Evolutionary conservation across 2,113 vertebrate genomes (phyloP), one percentile per base, ranked within the genome.

Genomic region (Herpetotheres cachinnans): DNA sequence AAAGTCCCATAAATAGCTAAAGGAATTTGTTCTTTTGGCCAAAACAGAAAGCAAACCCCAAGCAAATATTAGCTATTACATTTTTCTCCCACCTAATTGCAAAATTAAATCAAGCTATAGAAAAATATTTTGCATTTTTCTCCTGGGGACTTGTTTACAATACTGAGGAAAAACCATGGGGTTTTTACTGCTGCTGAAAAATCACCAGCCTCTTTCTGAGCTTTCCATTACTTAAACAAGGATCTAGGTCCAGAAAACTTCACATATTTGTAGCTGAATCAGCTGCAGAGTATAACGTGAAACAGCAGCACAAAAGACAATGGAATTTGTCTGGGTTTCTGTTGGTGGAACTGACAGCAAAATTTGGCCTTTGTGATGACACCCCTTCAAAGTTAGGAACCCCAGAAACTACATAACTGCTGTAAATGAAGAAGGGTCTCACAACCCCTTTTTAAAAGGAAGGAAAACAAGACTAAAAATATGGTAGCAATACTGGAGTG

Each of bases 41-140:
- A 86, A 89, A 91, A 2, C 32, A 71, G 32, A 67, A 92, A 54
- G 44, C 21, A 95, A 87, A 86, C 7, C 17, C 27, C 49, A 88
- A 91, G 67, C 27, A 92, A 91, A 90, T 95, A 90, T n/a, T 86
- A 90, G 49, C 32, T 66, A 22, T 66, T 91, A 82, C 4, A 56
- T 77, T 82, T 89, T 92, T 76, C 59, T 89, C 54, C 49, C 38
- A 59, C 55, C 9, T 92, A 73, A 84, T 29, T 73, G 38, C 36
- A 90, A 92, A 93, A 79, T 15, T 49, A 87, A 82, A 52, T 38
- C 27, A 61, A 88, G 16, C 12, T 52, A 21, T 42, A 93, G 29
- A 66, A 95, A 96, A 86, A 79, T 63, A 63, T 24, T 91, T 94
- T 90, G 92, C 9, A 10, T 84, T 91, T 95, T 82, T 84, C 21